These are phyloP conservation scores for Colistium nudipinnis DNA, from an alignment of 2,113 vertebrate species.

Conservation along the genomic window DNA sequence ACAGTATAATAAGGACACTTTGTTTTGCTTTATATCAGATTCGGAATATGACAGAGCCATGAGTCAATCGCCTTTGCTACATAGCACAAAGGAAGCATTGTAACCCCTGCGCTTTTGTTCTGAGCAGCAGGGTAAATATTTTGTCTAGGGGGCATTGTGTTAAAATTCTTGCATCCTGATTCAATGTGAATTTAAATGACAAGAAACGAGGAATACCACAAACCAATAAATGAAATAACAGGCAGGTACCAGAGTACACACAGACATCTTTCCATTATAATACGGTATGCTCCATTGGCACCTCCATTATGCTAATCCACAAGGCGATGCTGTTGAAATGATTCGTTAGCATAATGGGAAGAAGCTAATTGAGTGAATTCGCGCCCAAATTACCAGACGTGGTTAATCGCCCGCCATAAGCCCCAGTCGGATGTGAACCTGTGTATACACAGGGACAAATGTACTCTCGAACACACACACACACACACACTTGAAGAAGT, in stretches of 20 bases:
- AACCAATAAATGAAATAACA: conserved; percentile 7
- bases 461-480: not conserved
- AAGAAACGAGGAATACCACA: conserved; percentile 10
- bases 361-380: conserved; percentile 72
- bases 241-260: conserved; percentile 32
- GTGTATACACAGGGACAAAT: conserved; percentile 13
- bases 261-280: conserved; percentile 42
- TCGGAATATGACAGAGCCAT: conserved; percentile 29
- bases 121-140: conserved; percentile 1
- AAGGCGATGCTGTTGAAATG: conserved; percentile 54
- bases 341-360: conserved; percentile 67
- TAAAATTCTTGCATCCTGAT: conserved; percentile 11
- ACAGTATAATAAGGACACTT: conserved; percentile 31
- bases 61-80: conserved; percentile 38
- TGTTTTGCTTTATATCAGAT: conserved; percentile 34
- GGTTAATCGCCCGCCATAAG: conserved; percentile 52
- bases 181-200: conserved; percentile 13
- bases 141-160: not conserved
- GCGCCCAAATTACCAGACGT: conserved; percentile 58
- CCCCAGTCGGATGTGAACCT: conserved; percentile 28
- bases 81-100: conserved; percentile 22
- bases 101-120: conserved; percentile 35
- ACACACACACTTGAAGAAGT: not conserved
- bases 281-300: conserved; percentile 55
- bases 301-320: conserved; percentile 68